Percentiles rank a stretch among this genome's conserved stretches.
Evolutionary conservation across 2,113 vertebrate genomes (phyloP).

Genomic region (Grallaria varia): DNA sequence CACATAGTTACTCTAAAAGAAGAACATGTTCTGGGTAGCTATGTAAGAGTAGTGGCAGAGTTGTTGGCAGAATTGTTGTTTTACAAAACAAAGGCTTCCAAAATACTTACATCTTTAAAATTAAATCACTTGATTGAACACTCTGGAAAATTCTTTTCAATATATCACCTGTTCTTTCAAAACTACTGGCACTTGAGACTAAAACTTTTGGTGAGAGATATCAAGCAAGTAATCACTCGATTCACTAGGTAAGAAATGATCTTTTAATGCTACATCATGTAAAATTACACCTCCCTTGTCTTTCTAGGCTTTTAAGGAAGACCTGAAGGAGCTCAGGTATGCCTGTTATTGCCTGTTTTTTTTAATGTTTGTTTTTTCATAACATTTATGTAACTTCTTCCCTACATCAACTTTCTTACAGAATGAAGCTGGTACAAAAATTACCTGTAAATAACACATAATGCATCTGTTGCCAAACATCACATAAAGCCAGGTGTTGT

Average conservation of each 20-base stretch:
- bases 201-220: neutral
- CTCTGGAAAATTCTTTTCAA: neutral
- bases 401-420: neutral
- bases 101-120: neutral
- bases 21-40: neutral
- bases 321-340: constrained; percentile 83
- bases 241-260: neutral
- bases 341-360: neutral
- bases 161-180: neutral
- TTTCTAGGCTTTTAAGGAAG: constrained; percentile 83
- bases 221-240: neutral
- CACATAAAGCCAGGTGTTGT: constrained; percentile 1
- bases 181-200: neutral
- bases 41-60: neutral
- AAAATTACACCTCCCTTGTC: constrained; percentile 11
- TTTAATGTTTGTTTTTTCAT: neutral
- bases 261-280: neutral
- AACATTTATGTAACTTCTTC: neutral
- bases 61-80: neutral
- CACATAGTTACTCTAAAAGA: neutral
- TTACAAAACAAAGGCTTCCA: neutral
- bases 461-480: neutral
- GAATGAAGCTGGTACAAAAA: neutral
- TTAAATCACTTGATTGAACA: neutral
- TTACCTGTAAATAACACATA: constrained; percentile 11